Evolutionary conservation across 2,797 vertebrate genomes (phyloP), one percentile per base, ranked within the genome.

Genomic region (Steatocranus sp.): DNA sequence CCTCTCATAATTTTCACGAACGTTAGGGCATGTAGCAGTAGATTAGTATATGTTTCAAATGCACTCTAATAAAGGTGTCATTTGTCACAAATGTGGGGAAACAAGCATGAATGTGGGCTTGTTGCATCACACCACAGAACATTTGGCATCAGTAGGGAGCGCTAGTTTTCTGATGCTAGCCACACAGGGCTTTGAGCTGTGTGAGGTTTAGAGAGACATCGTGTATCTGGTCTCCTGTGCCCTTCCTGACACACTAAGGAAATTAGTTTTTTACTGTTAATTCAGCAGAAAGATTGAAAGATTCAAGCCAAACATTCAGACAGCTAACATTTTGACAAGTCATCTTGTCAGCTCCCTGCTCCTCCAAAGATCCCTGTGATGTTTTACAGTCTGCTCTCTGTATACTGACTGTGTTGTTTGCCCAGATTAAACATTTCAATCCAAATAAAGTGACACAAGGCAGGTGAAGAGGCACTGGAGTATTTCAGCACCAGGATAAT

Each of bases 131-230:
- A 83, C 32, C 51, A 80, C 76, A 61, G 12, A 75, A 32, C 79
- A 63, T 79, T 79, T 50, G 68, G 32, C 83, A 68, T 89, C 90
- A 91, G 89, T 68, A 91, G 92, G 81, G 90, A 49, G 91, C 73
- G 88, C 91, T 84, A 50, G 70, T 79, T 83, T 87, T 80, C 84
- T 85, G 68, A 81, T 36, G 54, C 38, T 43, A 77, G 79, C 54
- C 3, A 3, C 5, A 8, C n/a, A n/a, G 30, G 23, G 43, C 77
- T 79, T n/a, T 5, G 9, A 27, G 68, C 20, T 23, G 23, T 49
- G 23, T 20, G 61, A 78, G 70, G 49, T 76, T 77, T 75, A n/a
- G 12, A 76, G 27, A 83, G 76, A n/a, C 43, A 20, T 63, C 30
- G 8, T 10, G 3, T 36, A 25, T 38, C 9, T 4, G 2, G 8